Conservation (phyloP, 2,113 vertebrate genomes). For the Dasyprocta punctata region DNA sequence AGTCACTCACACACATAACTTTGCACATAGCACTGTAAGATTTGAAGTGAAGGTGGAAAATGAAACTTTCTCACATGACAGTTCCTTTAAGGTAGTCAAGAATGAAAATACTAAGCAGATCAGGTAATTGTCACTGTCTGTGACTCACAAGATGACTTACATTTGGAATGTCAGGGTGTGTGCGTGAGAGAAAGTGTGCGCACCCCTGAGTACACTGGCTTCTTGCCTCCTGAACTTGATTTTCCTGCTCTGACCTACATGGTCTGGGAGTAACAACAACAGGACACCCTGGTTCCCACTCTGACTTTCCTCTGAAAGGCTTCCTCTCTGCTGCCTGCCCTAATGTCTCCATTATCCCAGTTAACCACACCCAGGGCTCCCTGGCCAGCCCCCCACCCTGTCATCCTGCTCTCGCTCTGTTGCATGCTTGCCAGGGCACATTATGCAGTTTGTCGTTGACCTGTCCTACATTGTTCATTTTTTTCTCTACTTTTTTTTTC, state of each 20-base stretch:
- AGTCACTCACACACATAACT: neutral
- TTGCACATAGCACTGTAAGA: neutral
- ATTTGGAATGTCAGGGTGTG: conserved; percentile 1
- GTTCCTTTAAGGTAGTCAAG: neutral
- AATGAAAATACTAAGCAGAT: conserved; percentile 36
- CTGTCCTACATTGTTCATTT: neutral
- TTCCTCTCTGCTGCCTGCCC: neutral
- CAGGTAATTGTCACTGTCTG: neutral
- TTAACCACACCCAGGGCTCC: neutral
- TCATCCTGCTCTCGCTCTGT: too few species aligned
- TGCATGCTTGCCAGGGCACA: rapidly evolving
- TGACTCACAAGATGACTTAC: conserved; percentile 25
- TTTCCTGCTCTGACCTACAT: neutral
- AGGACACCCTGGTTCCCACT: neutral
- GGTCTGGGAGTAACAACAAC: neutral
- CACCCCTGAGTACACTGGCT: neutral
- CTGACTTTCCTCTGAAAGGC: neutral
- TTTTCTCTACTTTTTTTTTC: neutral
- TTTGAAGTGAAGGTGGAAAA: neutral
- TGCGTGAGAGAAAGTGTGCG: neutral
- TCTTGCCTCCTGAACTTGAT: neutral
- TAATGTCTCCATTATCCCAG: neutral
- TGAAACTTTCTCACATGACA: neutral
- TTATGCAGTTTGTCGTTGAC: neutral
- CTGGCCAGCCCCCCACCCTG: neutral